These are phyloP conservation scores for Eustalomyia histrio DNA, from an alignment of 2,888 invertebrate species.

Conservation along the genomic window DNA sequence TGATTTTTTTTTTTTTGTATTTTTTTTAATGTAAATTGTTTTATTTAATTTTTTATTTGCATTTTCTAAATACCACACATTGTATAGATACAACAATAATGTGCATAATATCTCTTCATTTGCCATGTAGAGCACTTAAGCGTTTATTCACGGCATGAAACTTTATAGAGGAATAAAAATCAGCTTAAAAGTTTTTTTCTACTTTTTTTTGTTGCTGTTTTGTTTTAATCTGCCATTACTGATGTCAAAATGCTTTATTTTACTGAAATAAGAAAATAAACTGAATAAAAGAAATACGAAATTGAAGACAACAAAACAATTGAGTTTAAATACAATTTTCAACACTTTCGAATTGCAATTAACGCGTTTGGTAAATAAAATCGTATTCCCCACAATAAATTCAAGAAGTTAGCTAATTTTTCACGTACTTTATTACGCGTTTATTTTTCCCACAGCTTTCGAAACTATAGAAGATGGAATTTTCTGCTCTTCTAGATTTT, in stretches of 20 bases:
- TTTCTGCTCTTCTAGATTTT: neutral
- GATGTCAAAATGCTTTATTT: constrained; percentile 52
- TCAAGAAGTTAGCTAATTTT: constrained; percentile 10
- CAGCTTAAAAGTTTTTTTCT: constrained; percentile 50
- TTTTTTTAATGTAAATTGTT: constrained; percentile 10
- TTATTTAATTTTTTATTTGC: constrained; percentile 32
- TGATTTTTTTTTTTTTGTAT: neutral
- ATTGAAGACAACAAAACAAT: constrained; percentile 3
- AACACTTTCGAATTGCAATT: constrained; percentile 64
- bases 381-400: constrained; percentile 26
- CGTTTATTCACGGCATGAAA: constrained; percentile 25
- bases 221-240: constrained; percentile 49
- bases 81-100: constrained; percentile 21
- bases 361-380: constrained; percentile 58
- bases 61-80: constrained; percentile 53
- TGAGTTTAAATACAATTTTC: constrained; percentile 47
- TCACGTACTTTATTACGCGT: constrained; percentile 39
- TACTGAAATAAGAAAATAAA: constrained; percentile 5
- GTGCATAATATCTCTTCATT: constrained; percentile 17
- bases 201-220: neutral
- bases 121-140: constrained; percentile 20
- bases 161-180: constrained; percentile 45
- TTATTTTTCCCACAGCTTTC: constrained; percentile 45
- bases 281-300: neutral
- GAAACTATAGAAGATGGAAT: constrained; percentile 25